Conservation (phyloP, 2,888 invertebrate genomes). For the Eurytoma adleriae region DNA sequence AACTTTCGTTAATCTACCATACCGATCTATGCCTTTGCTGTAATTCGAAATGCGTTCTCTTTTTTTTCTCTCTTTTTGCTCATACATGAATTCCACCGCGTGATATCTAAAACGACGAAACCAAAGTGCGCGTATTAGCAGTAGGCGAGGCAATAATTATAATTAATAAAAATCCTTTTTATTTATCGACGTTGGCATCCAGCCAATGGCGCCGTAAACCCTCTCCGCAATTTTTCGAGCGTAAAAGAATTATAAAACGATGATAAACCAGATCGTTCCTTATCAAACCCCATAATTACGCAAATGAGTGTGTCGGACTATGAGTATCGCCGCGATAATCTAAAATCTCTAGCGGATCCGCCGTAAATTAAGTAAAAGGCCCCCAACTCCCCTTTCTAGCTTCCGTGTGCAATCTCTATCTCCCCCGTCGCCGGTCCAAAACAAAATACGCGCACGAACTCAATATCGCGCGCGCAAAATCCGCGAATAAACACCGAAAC, state of each 20-base stretch:
- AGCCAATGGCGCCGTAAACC: conserved; percentile 15
- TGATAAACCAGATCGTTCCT: conserved; percentile 40
- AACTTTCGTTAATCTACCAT: conserved; percentile 32
- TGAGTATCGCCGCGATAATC: conserved; percentile 27
- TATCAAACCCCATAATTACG: conserved; percentile 43
- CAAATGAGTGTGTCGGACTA: conserved; percentile 23
- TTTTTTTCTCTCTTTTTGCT: not conserved
- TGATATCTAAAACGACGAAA: conserved; percentile 1
- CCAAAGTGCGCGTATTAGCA: conserved; percentile 3
- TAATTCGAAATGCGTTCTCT: conserved; percentile 15
- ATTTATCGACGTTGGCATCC: not conserved
- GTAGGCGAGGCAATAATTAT: conserved; percentile 26
- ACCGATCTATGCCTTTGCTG: conserved; percentile 38
- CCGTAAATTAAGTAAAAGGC: conserved; percentile 33
- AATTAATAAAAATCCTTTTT: conserved; percentile 31
- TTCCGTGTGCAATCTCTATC: conserved; percentile 25
- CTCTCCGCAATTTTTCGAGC: conserved; percentile 4
- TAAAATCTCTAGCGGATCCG: conserved; percentile 17
- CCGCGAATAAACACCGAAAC: not conserved
- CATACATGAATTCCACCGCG: conserved; percentile 9
- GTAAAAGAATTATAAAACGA: conserved; percentile 32
- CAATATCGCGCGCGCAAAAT: conserved; percentile 12
- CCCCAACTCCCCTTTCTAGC: conserved; percentile 5
- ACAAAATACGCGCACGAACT: conserved; percentile 13
- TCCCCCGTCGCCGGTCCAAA: conserved; percentile 1